Evolutionary conservation across 2,797 vertebrate genomes (phyloP).

Genomic region (Pseudotriccus pelzelni): DNA sequence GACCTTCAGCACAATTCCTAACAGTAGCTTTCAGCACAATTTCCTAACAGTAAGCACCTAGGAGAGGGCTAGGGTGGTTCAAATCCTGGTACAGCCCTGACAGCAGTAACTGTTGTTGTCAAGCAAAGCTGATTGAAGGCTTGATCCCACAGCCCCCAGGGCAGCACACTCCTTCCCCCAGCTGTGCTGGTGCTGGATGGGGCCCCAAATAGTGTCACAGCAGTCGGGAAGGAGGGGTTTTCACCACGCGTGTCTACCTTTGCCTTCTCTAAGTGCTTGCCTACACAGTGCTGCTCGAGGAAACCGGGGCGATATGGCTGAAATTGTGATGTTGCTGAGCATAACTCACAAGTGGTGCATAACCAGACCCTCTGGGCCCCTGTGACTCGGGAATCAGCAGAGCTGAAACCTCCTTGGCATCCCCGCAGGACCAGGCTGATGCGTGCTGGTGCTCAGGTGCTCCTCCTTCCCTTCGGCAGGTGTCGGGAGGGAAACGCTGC

Average conservation of each 20-base stretch:
- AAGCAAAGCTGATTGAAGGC: not conserved
- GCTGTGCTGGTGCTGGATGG: not conserved
- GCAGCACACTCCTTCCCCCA: not conserved
- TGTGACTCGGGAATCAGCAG: not conserved
- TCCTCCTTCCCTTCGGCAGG: not conserved
- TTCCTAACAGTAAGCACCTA: no score
- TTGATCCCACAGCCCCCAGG: not conserved
- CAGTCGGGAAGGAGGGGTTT: not conserved
- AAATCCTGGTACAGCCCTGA: not conserved
- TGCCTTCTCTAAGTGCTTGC: not conserved
- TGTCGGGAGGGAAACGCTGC: not conserved
- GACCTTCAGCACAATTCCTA: not conserved
- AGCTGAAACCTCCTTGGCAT: not conserved
- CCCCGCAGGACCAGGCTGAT: accelerated
- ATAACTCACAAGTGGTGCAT: accelerated
- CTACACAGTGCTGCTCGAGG: not conserved
- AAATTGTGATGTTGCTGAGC: not conserved
- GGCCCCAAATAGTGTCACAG: accelerated
- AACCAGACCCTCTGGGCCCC: accelerated
- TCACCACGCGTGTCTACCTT: accelerated
- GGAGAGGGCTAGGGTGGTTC: not conserved
- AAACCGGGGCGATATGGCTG: not conserved
- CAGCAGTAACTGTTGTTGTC: not conserved
- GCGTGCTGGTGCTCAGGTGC: not conserved
- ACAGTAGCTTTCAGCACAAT: not conserved